Evolutionary conservation across 2,113 vertebrate genomes (phyloP), one percentile per base, ranked within the genome.

Genomic region (Lagopus leucura): DNA sequence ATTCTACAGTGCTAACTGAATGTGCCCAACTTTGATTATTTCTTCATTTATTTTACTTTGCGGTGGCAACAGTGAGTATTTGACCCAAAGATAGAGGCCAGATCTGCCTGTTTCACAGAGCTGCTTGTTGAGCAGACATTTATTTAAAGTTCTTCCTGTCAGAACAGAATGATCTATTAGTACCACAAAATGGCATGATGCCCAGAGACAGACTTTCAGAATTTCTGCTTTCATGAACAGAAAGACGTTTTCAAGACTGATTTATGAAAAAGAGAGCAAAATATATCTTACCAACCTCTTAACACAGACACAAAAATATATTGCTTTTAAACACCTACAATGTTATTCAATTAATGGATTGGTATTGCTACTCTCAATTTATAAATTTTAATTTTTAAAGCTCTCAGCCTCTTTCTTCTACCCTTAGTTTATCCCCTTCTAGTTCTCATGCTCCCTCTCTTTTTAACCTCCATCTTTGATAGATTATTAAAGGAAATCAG

Each of bases 151-250:
- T 85, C 50, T 72, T 88, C 76, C 73, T 19, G 10, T 78, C 88
- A 91, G 79, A 94, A 81, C 82, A 92, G 80, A 93, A 91, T 81
- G 85, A 95, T 90, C 63, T 88, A 83, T 91, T 90, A 91, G 85
- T 13, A 27, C 43, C 70, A 81, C 47, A 88, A 87, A 95, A 86
- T 94, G 95, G 90, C 94, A 94, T 1, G 3, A 81, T 66, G 93
- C 91, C 95, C 84, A 65, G 94, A 88, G 65, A 94, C 34, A 83
- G 88, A 91, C 88, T 86, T 90, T 58, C 73, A 93, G 76, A 94
- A 76, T 86, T 90, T 88, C 73, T 93, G 72, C 76, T 91, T 92
- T 79, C 65, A 78, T 67, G 86, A 91, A 78, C 76, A 75, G 82
- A 76, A 96, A 86, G 93, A 69, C 72, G 65, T 90, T 94, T 91